Percentiles rank a stretch among this genome's conserved stretches.
phyloP scores from a whole-genome alignment of 1,140 invertebrate species.

The Pogonomyrmex barbatus region DNA sequence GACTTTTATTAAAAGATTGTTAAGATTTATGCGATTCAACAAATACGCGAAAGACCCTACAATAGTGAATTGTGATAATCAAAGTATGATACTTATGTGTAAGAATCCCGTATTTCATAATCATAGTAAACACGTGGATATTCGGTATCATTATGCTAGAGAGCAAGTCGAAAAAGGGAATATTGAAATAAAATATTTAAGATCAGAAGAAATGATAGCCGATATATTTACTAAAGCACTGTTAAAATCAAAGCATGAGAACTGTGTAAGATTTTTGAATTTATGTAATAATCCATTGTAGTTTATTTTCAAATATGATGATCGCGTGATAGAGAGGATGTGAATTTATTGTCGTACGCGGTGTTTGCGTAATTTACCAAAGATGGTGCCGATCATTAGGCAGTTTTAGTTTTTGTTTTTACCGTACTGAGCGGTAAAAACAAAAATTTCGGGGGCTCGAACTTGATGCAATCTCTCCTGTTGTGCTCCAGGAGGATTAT shows the following conservation, averaged over 20 bases:
- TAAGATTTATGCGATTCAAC: background rate
- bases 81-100: background rate
- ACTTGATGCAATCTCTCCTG: too few relatives aligned
- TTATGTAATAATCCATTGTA: background rate
- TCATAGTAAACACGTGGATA: background rate
- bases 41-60: background rate
- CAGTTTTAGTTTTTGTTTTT: too few relatives aligned
- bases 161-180: background rate
- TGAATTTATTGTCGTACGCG: too few relatives aligned
- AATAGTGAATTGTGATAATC: background rate
- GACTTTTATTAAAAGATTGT: background rate
- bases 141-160: background rate
- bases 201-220: background rate
- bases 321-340: too few relatives aligned
- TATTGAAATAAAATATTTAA: background rate
- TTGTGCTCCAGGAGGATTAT: too few relatives aligned
- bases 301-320: background rate
- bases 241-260: background rate
- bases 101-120: background rate
- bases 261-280: background rate
- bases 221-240: background rate
- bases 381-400: too few relatives aligned
- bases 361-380: too few relatives aligned
- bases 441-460: too few relatives aligned
- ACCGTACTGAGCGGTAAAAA: too few relatives aligned